Percentiles rank a stretch among this genome's conserved stretches.
phyloP scores from a whole-genome alignment of 2,888 invertebrate species.

The Apantesis nais region DNA sequence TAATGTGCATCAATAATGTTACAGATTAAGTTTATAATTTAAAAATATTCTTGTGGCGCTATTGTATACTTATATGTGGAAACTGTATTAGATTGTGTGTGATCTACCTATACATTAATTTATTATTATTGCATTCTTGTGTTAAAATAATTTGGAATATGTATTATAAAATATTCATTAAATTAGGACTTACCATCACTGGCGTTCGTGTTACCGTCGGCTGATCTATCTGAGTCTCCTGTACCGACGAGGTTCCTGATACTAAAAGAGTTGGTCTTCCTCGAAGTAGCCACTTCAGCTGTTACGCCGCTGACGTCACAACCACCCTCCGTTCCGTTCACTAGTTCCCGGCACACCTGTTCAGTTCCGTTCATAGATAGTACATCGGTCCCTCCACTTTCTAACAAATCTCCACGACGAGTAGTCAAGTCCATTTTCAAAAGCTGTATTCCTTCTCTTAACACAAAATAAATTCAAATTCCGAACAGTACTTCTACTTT shows the following conservation, averaged over 20 bases:
- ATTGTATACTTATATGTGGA: no score
- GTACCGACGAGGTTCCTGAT: constrained; percentile 78
- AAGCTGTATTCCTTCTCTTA: constrained; percentile 33
- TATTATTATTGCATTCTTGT: no score
- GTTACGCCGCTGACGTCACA: constrained; percentile 70
- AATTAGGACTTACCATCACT: constrained; percentile 67
- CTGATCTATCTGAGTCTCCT: constrained; percentile 65
- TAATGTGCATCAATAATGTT: no score
- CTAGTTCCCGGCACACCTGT: constrained; percentile 64
- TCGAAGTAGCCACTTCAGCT: constrained; percentile 62
- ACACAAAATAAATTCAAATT: constrained; percentile 46
- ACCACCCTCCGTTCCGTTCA: constrained; percentile 65
- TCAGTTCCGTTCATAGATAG: constrained; percentile 62
- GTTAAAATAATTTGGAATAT: neutral
- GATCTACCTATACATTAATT: no score
- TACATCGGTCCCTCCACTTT: constrained; percentile 51
- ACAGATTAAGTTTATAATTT: no score
- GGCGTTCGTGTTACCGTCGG: constrained; percentile 66
- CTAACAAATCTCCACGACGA: constrained; percentile 71
- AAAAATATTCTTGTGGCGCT: no score
- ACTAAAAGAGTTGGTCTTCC: constrained; percentile 76
- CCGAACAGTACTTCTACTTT: constrained; percentile 47
- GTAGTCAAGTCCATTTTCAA: constrained; percentile 82
- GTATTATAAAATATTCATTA: neutral
- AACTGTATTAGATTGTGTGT: no score